A percentile compares a stretch with the other conserved stretches of the same genome.
phyloP scores from a whole-genome alignment of 2,888 invertebrate species.

The Tenodera sinensis region DNA sequence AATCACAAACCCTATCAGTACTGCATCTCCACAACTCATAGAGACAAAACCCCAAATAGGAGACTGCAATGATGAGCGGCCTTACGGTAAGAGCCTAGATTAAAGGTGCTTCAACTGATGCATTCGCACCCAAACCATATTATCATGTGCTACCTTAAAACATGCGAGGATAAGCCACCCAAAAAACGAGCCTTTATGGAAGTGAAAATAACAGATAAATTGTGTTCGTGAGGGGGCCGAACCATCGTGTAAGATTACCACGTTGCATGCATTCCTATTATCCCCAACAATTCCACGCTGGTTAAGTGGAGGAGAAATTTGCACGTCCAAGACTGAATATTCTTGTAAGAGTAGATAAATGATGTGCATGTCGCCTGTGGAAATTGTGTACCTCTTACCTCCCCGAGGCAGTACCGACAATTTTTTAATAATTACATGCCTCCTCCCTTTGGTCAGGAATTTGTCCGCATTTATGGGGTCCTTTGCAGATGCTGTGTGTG shows the following conservation, averaged over 20 bases:
- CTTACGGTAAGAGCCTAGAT: not conserved
- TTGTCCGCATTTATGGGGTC: not conserved
- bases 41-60: no score
- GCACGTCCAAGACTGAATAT: not conserved
- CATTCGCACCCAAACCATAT: not conserved
- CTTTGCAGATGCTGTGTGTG: not conserved
- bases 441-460: not conserved
- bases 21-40: no score
- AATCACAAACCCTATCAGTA: no score
- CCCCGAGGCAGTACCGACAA: not conserved
- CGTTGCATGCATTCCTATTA: not conserved
- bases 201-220: not conserved
- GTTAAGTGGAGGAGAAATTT: not conserved
- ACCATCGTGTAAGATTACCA: not conserved
- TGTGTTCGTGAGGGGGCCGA: not conserved
- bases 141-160: not conserved
- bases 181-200: not conserved
- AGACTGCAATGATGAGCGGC: no score
- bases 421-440: not conserved
- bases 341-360: not conserved
- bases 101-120: not conserved
- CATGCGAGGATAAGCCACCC: not conserved
- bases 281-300: not conserved
- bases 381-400: not conserved
- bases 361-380: not conserved